These are phyloP conservation scores for Glaucidium brasilianum DNA, from an alignment of 2,113 vertebrate genomes.

Conservation along the genomic window DNA sequence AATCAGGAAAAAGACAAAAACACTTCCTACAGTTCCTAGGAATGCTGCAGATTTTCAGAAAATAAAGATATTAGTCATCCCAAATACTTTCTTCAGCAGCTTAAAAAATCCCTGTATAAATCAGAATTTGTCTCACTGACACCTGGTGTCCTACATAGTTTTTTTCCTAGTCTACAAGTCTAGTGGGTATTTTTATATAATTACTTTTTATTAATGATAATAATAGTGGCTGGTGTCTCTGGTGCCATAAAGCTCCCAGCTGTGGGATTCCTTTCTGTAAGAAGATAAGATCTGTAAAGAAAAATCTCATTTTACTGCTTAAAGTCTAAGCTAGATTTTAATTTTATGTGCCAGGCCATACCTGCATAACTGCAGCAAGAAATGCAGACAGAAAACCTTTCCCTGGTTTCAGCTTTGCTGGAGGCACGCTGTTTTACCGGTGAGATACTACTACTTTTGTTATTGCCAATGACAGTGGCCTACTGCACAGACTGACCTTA, in stretches of 20 bases:
- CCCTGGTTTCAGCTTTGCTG: background rate
- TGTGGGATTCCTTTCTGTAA: background rate
- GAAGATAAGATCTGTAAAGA: background rate
- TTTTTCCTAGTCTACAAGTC: background rate
- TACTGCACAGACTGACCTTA: background rate
- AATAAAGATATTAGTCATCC: background rate
- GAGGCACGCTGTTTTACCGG: background rate
- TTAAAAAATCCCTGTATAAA: background rate
- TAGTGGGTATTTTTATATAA: background rate
- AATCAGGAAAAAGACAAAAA: background rate
- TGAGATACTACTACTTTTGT: background rate
- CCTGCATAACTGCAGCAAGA: background rate
- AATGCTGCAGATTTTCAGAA: background rate
- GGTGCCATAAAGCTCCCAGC: background rate
- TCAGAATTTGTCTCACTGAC: background rate
- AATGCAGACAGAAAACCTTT: background rate
- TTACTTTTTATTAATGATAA: conserved; percentile 15
- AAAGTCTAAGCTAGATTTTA: background rate
- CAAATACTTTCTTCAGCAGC: background rate
- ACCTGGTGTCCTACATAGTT: background rate
- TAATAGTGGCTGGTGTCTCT: background rate
- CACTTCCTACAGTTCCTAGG: background rate
- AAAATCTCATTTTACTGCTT: background rate
- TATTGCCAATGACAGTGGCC: background rate
- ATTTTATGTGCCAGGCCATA: background rate